phyloP scores from a whole-genome alignment of 1,140 invertebrate genomes.

The Papilio xuthus region DNA sequence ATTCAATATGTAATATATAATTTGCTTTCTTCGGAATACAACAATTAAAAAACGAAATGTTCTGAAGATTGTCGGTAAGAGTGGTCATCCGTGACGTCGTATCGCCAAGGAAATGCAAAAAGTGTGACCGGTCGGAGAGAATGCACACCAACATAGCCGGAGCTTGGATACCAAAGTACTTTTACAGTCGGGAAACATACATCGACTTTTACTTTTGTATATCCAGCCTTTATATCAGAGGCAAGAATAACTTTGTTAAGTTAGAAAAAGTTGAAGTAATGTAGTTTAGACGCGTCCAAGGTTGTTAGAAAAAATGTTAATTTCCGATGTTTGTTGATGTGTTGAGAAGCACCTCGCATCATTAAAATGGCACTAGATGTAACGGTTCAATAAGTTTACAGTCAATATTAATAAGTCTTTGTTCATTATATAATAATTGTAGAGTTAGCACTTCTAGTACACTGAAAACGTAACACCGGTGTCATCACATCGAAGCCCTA shows the following conservation, averaged over 20 bases:
- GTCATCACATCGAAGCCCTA: not conserved
- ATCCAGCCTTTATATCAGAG: not conserved
- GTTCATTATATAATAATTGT: not conserved
- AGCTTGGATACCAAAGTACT: constrained; percentile 3
- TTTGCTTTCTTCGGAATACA: not conserved
- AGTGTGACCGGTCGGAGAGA: constrained; percentile 22
- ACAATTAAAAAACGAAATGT: not conserved
- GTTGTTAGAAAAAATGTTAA: constrained; percentile 9
- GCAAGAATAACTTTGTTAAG: constrained; percentile 11
- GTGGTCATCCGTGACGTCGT: constrained; percentile 23
- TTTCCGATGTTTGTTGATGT: not conserved
- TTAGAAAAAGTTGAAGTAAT: constrained; percentile 16
- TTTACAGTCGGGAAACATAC: not conserved
- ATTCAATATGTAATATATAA: too few relatives aligned
- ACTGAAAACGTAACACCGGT: too few relatives aligned
- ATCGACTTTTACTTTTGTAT: not conserved
- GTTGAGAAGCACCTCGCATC: not conserved
- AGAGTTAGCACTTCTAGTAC: too few relatives aligned
- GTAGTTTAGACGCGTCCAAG: not conserved
- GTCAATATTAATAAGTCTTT: not conserved
- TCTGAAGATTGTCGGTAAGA: not conserved
- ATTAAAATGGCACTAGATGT: not conserved
- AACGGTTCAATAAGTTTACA: not conserved
- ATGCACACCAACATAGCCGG: constrained; percentile 8
- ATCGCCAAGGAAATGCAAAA: constrained; percentile 30